Conservation (phyloP, 92 coral and sea anemone genomes). For the Porites lobata region DNA sequence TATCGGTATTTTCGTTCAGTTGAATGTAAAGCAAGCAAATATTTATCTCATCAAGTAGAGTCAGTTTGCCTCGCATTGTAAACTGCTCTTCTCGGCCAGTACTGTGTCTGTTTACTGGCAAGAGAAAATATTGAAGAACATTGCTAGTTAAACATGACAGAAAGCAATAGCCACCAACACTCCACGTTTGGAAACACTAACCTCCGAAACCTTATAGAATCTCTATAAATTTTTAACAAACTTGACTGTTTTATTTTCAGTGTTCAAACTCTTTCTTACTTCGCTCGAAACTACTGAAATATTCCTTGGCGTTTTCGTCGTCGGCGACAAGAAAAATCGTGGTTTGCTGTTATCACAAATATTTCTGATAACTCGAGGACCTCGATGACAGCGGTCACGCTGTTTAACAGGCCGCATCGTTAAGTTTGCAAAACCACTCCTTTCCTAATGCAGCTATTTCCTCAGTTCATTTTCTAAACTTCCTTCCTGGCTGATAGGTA, state of each 20-base stretch:
- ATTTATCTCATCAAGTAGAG: constrained; percentile 88
- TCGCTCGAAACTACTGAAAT: neutral
- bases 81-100: constrained; percentile 63
- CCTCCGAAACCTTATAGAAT: neutral
- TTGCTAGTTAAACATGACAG: neutral
- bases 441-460: constrained; percentile 65
- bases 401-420: constrained; percentile 60
- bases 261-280: neutral
- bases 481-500: constrained; percentile 71
- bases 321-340: constrained; percentile 64
- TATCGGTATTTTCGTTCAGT: constrained; percentile 55
- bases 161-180: neutral
- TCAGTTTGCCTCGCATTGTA: constrained; percentile 77
- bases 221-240: neutral
- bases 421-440: constrained; percentile 39
- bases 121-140: neutral
- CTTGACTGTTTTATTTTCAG: neutral
- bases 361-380: constrained; percentile 85
- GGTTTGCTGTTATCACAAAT: constrained; percentile 80
- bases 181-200: neutral
- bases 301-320: constrained; percentile 29
- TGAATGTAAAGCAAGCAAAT: constrained; percentile 91
- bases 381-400: constrained; percentile 88
- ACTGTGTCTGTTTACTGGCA: constrained; percentile 27
- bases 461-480: constrained; percentile 56